These are phyloP conservation scores for Vesta saturnalis DNA, from an alignment of 2,888 invertebrate species.

Conservation along the genomic window DNA sequence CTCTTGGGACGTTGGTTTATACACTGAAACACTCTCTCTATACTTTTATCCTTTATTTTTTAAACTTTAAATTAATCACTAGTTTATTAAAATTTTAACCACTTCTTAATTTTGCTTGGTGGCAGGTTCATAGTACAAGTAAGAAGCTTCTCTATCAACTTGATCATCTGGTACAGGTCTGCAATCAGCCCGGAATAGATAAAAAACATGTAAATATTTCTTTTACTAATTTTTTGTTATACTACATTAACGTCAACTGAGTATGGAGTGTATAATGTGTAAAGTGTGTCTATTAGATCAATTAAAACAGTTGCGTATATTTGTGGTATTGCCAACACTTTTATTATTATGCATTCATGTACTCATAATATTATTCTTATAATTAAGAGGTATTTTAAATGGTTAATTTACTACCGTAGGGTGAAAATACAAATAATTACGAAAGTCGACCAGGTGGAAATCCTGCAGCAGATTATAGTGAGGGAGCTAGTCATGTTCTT, in stretches of 20 bases:
- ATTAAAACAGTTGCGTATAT: no score
- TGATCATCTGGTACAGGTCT: conserved; percentile 95
- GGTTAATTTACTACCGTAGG: conserved; percentile 44
- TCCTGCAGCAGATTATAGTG: conserved; percentile 95
- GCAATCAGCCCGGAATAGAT: conserved; percentile 88
- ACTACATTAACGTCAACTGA: no score
- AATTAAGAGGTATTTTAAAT: background rate
- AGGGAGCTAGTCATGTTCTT: conserved; percentile 94
- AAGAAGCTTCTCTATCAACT: conserved; percentile 95
- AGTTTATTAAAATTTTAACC: background rate
- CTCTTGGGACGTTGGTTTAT: conserved; percentile 21
- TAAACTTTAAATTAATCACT: background rate
- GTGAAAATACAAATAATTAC: conserved; percentile 66
- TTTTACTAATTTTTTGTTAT: conserved; percentile 39
- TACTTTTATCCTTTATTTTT: conserved; percentile 7
- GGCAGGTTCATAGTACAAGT: conserved; percentile 92
- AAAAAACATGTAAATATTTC: conserved; percentile 77
- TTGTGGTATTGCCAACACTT: no score
- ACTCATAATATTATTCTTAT: background rate
- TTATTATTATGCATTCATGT: no score
- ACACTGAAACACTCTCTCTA: conserved; percentile 17
- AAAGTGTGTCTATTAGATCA: no score
- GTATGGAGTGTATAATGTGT: conserved; percentile 23
- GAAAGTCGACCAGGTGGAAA: conserved; percentile 73
- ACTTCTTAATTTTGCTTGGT: conserved; percentile 58